Evolutionary conservation across 2,888 invertebrate species (phyloP).

Genomic region (Phrixothrix hirtus): DNA sequence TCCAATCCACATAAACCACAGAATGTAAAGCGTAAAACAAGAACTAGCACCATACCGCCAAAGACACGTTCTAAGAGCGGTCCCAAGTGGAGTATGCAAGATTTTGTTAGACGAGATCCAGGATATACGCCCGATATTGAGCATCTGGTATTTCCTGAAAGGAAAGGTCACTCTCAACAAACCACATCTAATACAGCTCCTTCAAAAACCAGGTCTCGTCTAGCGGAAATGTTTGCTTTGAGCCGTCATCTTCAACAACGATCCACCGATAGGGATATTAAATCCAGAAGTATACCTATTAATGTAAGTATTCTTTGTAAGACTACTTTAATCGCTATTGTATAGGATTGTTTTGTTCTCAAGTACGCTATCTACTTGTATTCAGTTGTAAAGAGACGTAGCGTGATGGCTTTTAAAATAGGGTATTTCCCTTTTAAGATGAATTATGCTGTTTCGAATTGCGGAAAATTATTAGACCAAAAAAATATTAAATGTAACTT

Average conservation of each 20-base stretch:
- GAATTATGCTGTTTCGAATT: no score
- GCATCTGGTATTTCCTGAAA: slow-evolving; percentile 61
- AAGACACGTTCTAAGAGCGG: slow-evolving; percentile 27
- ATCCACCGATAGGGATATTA: slow-evolving; percentile 50
- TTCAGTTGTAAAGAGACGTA: background rate
- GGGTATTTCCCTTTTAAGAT: no score
- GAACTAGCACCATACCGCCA: slow-evolving; percentile 21
- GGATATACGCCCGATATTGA: slow-evolving; percentile 63
- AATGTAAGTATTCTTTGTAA: slow-evolving; percentile 44
- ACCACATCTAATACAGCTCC: slow-evolving; percentile 51
- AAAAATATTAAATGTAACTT: no score
- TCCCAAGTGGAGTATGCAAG: slow-evolving; percentile 51
- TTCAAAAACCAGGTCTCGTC: slow-evolving; percentile 54
- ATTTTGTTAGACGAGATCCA: slow-evolving; percentile 57
- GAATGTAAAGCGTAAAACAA: slow-evolving; percentile 51
- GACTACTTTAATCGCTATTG: background rate
- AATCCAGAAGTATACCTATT: slow-evolving; percentile 41
- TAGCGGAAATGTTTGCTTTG: slow-evolving; percentile 61
- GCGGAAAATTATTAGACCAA: no score
- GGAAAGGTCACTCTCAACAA: slow-evolving; percentile 54
- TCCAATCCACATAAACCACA: slow-evolving; percentile 50
- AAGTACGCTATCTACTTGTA: background rate
- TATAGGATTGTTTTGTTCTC: background rate
- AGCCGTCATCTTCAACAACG: slow-evolving; percentile 55
- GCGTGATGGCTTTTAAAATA: background rate